phyloP scores from a whole-genome alignment of 2,888 invertebrate genomes.

The Pachymerium ferrugineum region DNA sequence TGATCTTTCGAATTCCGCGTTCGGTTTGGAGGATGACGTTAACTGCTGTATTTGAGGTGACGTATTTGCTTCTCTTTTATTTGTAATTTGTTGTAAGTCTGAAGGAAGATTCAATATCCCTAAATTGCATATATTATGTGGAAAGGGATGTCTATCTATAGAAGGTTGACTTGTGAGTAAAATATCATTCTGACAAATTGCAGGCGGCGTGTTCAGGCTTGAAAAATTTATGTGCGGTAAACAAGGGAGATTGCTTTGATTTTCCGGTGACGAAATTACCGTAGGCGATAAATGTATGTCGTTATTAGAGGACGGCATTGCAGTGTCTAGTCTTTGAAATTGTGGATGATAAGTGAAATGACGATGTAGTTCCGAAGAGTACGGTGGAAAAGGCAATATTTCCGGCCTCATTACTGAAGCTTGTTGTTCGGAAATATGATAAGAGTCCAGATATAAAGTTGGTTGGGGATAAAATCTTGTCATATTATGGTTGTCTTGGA shows the following conservation, averaged over 20 bases:
- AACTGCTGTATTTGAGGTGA: too few species aligned
- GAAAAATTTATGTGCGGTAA: not conserved
- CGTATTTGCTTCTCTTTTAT: too few species aligned
- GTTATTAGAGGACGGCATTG: not conserved
- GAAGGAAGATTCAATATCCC: not conserved
- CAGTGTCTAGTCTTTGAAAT: not conserved
- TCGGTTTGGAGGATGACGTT: too few species aligned
- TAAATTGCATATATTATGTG: slow-evolving; percentile 4
- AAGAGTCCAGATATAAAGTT: not conserved
- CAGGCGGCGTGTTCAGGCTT: not conserved
- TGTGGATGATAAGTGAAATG: not conserved
- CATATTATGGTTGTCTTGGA: not conserved
- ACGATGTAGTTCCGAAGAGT: not conserved
- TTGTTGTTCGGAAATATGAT: not conserved
- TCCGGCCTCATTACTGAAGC: not conserved
- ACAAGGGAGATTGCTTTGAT: not conserved
- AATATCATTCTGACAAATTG: not conserved
- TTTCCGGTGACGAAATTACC: not conserved
- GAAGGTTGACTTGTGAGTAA: not conserved
- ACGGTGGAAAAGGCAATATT: not conserved
- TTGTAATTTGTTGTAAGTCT: not conserved
- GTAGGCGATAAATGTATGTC: not conserved
- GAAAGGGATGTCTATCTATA: not conserved
- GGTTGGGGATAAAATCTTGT: not conserved
- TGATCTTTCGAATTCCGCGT: too few species aligned